These are phyloP conservation scores for Bovichtus diacanthus DNA, from an alignment of 2,797 vertebrate species.

Conservation along the genomic window DNA sequence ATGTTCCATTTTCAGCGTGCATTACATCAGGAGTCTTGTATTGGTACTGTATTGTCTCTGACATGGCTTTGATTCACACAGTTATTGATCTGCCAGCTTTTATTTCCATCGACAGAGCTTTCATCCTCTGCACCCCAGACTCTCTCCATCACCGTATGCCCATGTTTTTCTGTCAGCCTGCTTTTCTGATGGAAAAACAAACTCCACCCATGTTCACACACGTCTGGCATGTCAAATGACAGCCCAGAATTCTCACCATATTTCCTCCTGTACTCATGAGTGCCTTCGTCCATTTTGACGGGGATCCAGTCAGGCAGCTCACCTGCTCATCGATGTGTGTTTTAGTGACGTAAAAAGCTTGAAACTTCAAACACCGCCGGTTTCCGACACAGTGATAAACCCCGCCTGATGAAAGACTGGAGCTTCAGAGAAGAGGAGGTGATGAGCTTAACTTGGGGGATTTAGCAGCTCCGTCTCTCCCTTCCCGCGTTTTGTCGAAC, in stretches of 20 bases:
- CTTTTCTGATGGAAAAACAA: constrained; percentile 3
- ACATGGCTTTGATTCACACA: constrained; percentile 52
- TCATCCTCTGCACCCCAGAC: constrained; percentile 40
- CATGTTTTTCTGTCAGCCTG: not conserved
- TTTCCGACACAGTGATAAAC: constrained; percentile 69
- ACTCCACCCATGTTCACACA: constrained; percentile 32
- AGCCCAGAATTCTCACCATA: constrained; percentile 20
- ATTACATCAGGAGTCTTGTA: not conserved
- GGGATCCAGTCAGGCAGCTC: constrained; percentile 56
- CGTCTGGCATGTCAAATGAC: constrained; percentile 39
- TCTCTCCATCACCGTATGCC: constrained; percentile 6
- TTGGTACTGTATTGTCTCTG: constrained; percentile 44
- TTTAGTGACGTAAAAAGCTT: constrained; percentile 58
- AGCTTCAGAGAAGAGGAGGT: constrained; percentile 70
- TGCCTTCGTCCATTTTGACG: constrained; percentile 37
- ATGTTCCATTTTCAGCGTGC: constrained; percentile 7
- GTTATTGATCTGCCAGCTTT: constrained; percentile 74
- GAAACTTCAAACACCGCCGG: constrained; percentile 75
- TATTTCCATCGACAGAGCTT: constrained; percentile 61
- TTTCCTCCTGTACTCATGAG: not conserved
- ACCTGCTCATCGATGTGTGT: constrained; percentile 66
- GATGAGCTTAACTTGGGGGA: constrained; percentile 81
- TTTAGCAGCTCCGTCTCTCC: constrained; percentile 72
- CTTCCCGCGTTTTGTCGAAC: constrained; percentile 68
- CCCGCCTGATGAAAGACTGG: constrained; percentile 76